These are phyloP conservation scores for Notolabrus celidotus DNA, from an alignment of 2,797 vertebrate genomes.

Conservation along the genomic window DNA sequence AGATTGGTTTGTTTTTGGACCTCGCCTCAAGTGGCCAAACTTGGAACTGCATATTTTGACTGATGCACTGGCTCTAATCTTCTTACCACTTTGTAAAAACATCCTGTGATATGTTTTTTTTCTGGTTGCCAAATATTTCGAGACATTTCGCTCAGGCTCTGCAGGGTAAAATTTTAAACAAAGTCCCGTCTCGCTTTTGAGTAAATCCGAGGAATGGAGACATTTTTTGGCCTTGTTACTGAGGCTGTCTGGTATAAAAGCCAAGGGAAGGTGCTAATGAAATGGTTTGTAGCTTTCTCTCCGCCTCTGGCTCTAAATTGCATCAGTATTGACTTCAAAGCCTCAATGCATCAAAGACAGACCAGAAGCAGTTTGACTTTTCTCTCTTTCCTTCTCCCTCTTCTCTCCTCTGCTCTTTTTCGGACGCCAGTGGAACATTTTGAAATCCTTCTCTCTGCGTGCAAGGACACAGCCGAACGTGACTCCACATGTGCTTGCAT, in stretches of 20 bases:
- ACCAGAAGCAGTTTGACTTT: conserved; percentile 44
- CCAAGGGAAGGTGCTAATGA: conserved; percentile 67
- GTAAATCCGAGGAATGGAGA: conserved; percentile 30
- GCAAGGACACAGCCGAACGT: conserved; percentile 14
- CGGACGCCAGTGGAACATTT: background rate
- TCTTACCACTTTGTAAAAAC: background rate
- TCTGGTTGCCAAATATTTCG: conserved; percentile 5
- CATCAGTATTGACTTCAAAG: conserved; percentile 79
- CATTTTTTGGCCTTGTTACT: conserved; percentile 51
- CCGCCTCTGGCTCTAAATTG: conserved; percentile 63
- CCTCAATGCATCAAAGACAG: conserved; percentile 63
- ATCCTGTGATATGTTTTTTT: conserved; percentile 4
- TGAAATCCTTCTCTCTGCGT: background rate
- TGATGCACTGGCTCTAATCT: background rate
- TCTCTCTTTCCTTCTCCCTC: conserved; percentile 23
- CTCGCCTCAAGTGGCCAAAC: background rate
- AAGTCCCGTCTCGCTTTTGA: conserved; percentile 22
- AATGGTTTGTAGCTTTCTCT: conserved; percentile 64
- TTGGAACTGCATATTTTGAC: background rate
- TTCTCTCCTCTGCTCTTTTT: conserved; percentile 13
- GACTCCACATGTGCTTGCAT: background rate
- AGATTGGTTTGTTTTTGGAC: background rate
- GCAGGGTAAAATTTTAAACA: conserved; percentile 19
- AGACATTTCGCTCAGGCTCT: conserved; percentile 5
- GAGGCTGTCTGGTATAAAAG: conserved; percentile 42